A percentile compares a stretch with the other conserved stretches of the same genome.
Evolutionary conservation across 2,888 invertebrate species (phyloP).

Genomic region (Tetragonula carbonaria): DNA sequence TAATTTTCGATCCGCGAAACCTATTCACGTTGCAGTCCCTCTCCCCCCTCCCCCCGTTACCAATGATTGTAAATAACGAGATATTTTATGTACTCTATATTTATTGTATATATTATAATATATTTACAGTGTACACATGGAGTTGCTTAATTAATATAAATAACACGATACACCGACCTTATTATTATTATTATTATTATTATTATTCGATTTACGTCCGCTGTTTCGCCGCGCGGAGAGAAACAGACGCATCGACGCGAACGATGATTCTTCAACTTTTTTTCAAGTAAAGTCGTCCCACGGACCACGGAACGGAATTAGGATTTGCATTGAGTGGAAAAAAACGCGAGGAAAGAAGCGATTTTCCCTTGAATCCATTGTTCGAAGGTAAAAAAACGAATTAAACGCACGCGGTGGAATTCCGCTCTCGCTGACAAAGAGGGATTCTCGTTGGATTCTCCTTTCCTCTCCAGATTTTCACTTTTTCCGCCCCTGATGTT

Average conservation of each 20-base stretch:
- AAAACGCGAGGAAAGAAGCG: not conserved
- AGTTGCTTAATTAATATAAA: conserved; percentile 50
- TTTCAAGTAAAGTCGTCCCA: too few relatives aligned
- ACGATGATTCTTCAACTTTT: too few relatives aligned
- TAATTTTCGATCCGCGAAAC: conserved; percentile 18
- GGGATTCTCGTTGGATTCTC: not conserved
- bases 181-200: too few relatives aligned
- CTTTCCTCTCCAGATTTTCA: not conserved
- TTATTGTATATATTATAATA: conserved; percentile 49
- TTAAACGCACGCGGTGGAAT: too few relatives aligned
- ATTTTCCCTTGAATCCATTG: not conserved
- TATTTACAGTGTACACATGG: conserved; percentile 55
- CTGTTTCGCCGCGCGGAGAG: conserved; percentile 1
- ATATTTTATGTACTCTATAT: conserved; percentile 42
- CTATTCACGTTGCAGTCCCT: conserved; percentile 6
- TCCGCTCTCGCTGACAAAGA: not conserved
- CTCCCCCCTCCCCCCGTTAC: too few relatives aligned
- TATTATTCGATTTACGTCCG: conserved; percentile 13
- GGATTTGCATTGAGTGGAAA: not conserved
- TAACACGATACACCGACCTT: conserved; percentile 44
- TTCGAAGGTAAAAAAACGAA: not conserved
- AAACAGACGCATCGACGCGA: conserved; percentile 18
- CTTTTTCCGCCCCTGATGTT: not conserved
- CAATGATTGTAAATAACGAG: conserved; percentile 20
- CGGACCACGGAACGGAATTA: too few relatives aligned